These are phyloP conservation scores for Spisula subtruncata DNA, from an alignment of 2,888 invertebrate species.

Conservation along the genomic window DNA sequence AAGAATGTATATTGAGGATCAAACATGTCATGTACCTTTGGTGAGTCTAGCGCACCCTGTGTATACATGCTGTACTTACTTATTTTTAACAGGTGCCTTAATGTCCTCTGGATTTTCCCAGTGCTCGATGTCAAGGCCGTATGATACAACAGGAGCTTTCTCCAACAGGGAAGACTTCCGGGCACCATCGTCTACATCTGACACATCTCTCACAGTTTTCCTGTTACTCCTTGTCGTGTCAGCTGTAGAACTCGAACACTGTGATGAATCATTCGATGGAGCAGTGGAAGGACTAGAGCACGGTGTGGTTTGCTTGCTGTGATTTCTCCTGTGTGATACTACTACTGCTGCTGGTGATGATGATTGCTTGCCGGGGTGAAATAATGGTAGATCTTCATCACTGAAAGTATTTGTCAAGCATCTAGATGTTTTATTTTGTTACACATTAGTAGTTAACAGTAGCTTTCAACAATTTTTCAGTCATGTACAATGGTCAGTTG, in stretches of 20 bases:
- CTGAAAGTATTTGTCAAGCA: not conserved
- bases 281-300: not conserved
- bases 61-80: slow-evolving; percentile 81
- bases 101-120: slow-evolving; percentile 88
- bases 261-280: not conserved
- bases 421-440: no score
- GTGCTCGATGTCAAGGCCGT: slow-evolving; percentile 89
- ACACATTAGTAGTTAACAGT: no score
- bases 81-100: slow-evolving; percentile 87
- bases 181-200: not conserved
- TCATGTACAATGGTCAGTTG: no score
- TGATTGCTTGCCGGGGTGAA: not conserved
- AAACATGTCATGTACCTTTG: no score
- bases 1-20: no score
- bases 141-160: slow-evolving; percentile 88
- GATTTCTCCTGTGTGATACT: not conserved
- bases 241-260: not conserved
- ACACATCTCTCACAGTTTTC: not conserved
- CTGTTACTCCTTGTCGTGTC: not conserved
- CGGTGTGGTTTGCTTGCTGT: not conserved
- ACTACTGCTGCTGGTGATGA: not conserved
- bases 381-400: not conserved
- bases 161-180: slow-evolving; percentile 68
- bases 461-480: no score
- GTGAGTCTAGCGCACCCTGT: no score